These are phyloP conservation scores for Folsomia candida DNA, from an alignment of 2,888 invertebrate genomes.

Conservation along the genomic window DNA sequence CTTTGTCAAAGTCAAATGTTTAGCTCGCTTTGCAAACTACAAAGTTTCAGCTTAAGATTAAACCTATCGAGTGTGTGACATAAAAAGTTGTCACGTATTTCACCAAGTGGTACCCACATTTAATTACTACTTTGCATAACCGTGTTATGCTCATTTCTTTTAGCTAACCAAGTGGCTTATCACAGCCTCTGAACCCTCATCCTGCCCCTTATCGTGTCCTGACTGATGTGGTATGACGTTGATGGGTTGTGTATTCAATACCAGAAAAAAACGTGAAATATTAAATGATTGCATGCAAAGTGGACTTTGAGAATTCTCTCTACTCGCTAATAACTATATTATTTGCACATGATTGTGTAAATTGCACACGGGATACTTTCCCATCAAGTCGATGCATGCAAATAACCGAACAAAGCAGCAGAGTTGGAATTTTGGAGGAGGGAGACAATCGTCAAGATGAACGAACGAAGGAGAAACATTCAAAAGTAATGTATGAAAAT, in stretches of 20 bases:
- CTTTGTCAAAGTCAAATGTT: neutral
- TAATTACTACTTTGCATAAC: neutral
- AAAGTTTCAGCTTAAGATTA: too few species aligned
- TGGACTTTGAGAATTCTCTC: neutral
- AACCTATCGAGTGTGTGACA: too few species aligned
- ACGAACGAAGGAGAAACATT: too few species aligned
- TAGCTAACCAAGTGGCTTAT: neutral
- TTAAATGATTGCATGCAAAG: too few species aligned
- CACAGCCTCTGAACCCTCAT: neutral
- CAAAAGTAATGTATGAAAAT: too few species aligned
- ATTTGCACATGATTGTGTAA: neutral
- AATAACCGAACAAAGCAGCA: too few species aligned
- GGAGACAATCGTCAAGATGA: too few species aligned
- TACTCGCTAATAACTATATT: neutral
- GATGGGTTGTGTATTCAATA: too few species aligned
- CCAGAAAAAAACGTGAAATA: too few species aligned
- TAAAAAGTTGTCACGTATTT: neutral
- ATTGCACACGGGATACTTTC: too few species aligned
- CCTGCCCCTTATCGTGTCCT: neutral
- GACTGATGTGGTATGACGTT: neutral
- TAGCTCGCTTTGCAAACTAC: neutral
- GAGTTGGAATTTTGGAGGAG: too few species aligned
- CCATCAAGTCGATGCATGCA: too few species aligned
- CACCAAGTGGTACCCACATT: neutral
- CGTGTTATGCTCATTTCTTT: neutral